Percentiles rank a stretch among this genome's conserved stretches.
Conservation (phyloP, 2,888 invertebrate species). For the Stegophylla sp. region DNA sequence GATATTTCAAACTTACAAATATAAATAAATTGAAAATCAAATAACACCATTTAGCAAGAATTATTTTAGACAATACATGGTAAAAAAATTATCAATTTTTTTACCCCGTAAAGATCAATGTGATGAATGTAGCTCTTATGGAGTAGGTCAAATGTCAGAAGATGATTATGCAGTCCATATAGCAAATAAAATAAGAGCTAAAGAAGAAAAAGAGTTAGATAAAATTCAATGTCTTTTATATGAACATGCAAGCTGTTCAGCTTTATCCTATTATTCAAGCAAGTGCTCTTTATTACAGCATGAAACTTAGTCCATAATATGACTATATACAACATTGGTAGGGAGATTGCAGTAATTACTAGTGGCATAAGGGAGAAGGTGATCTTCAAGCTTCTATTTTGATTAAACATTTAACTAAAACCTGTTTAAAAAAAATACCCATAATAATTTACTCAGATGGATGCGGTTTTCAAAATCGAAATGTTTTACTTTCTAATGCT, state of each 20-base stretch:
- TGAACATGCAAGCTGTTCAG: conserved; percentile 20
- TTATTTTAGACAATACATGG: not conserved
- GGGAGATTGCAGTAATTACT: conserved; percentile 59
- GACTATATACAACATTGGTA: conserved; percentile 43
- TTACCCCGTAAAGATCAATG: conserved; percentile 62
- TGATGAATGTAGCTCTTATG: conserved; percentile 61
- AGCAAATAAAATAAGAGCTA: conserved; percentile 61
- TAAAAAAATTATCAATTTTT: not conserved
- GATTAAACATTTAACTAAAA: too few species aligned
- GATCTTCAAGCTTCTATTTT: conserved; percentile 59
- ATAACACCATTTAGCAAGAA: not conserved
- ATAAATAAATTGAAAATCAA: not conserved
- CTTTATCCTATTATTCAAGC: conserved; percentile 25
- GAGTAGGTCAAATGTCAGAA: conserved; percentile 60
- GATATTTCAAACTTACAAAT: conserved; percentile 22
- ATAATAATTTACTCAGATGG: too few species aligned
- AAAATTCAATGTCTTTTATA: conserved; percentile 42
- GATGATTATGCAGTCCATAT: conserved; percentile 60
- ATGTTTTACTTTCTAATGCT: too few species aligned
- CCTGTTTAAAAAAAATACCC: too few species aligned
- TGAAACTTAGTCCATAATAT: conserved; percentile 42
- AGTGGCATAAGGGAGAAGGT: conserved; percentile 61
- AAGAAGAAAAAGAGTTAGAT: conserved; percentile 61
- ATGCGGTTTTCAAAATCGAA: too few species aligned
- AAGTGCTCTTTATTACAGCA: conserved; percentile 41